Percentiles rank a stretch among this genome's conserved stretches.
Evolutionary conservation across 2,888 invertebrate genomes (phyloP).

Genomic region (Ferrisia virgata): DNA sequence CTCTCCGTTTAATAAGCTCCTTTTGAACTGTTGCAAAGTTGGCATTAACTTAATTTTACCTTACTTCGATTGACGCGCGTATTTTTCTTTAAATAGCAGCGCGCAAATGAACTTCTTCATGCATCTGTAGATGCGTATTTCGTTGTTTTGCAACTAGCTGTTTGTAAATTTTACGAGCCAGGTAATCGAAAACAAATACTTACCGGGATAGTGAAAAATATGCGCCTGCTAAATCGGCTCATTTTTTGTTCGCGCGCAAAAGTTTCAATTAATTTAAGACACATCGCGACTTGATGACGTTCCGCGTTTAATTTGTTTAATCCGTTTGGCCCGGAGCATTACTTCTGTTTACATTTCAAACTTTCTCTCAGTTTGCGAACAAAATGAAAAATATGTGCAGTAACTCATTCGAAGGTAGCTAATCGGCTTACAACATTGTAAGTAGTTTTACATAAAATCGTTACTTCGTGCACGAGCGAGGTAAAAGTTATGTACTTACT

Average conservation of each 20-base stretch:
- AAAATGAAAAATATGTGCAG: constrained; percentile 4
- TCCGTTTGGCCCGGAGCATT: background rate
- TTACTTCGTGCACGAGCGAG: background rate
- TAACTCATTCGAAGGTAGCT: background rate
- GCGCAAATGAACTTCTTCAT: background rate
- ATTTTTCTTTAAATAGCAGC: background rate
- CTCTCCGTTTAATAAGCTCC: constrained; percentile 28
- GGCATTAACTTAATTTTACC: constrained; percentile 24
- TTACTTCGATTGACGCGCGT: background rate
- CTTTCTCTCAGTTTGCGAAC: background rate
- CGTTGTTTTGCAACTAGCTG: background rate
- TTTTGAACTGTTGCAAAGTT: constrained; percentile 41
- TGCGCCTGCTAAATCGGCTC: background rate
- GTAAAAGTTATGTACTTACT: background rate
- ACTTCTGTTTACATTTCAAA: constrained; percentile 5
- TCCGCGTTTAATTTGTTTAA: constrained; percentile 2
- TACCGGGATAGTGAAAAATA: background rate
- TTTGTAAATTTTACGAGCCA: background rate
- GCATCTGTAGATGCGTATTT: background rate
- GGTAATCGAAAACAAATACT: background rate
- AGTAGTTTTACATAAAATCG: constrained; percentile 14
- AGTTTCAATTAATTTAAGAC: background rate
- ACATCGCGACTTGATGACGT: background rate
- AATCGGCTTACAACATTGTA: constrained; percentile 9
- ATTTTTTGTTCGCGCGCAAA: background rate